Evolutionary conservation across 2,888 invertebrate species (phyloP).

Genomic region (Pyrgus malvae): DNA sequence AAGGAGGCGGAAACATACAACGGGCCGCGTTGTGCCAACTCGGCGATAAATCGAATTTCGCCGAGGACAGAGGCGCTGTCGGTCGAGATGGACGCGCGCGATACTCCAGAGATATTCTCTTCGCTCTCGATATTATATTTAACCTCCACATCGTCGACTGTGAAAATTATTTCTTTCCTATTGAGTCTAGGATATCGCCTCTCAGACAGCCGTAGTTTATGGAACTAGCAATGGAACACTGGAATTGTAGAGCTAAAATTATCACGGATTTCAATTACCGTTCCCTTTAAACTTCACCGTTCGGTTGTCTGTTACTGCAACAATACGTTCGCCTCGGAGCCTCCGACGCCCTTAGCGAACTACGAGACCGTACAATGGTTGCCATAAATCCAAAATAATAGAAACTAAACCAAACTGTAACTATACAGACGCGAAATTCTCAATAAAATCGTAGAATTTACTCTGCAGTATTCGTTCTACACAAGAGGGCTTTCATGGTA

Average conservation of each 20-base stretch:
- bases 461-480: not conserved
- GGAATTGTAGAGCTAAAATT: constrained; percentile 8
- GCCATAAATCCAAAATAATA: constrained; percentile 35
- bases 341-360: constrained; percentile 30
- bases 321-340: constrained; percentile 29
- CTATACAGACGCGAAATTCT: constrained; percentile 10
- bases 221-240: constrained; percentile 12
- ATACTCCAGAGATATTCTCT: constrained; percentile 57
- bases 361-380: constrained; percentile 32
- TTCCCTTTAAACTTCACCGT: constrained; percentile 21
- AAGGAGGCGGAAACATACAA: constrained; percentile 68
- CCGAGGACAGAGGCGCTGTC: constrained; percentile 65
- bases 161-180: constrained; percentile 21
- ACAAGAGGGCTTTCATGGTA: not conserved
- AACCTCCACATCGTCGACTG: constrained; percentile 23
- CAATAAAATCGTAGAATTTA: constrained; percentile 24
- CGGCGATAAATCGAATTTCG: constrained; percentile 68
- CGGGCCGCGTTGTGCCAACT: constrained; percentile 58
- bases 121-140: constrained; percentile 33
- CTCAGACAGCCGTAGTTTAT: constrained; percentile 3
- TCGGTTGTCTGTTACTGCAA: constrained; percentile 42
- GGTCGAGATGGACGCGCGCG: constrained; percentile 57
- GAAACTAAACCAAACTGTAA: constrained; percentile 29
- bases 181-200: constrained; percentile 13
- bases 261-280: constrained; percentile 22